A percentile compares a stretch with the other conserved stretches of the same genome.
These are phyloP conservation scores for Hydrozoanthus gracilis DNA, from an alignment of 92 coral and sea anemone species.

Conservation along the genomic window DNA sequence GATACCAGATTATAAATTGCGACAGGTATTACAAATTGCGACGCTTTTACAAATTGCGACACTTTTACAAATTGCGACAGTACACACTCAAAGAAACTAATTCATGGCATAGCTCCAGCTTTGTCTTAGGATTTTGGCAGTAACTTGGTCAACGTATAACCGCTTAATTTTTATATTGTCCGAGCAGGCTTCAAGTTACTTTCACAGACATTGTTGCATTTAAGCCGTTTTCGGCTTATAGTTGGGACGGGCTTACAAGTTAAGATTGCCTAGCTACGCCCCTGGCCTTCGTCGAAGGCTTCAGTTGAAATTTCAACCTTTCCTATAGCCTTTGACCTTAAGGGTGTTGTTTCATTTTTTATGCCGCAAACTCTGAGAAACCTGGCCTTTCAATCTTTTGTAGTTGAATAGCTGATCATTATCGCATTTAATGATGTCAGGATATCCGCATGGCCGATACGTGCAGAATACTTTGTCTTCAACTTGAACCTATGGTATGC, in stretches of 20 bases:
- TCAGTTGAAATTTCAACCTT: conserved; percentile 17
- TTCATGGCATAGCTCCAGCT: no score
- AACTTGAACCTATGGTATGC: conserved; percentile 26
- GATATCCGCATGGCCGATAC: conserved; percentile 15
- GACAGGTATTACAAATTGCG: no score
- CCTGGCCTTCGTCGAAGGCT: no score
- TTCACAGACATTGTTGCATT: no score
- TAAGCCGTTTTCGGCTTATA: no score
- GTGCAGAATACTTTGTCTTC: conserved; percentile 45
- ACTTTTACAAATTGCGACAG: no score
- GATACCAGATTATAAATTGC: no score
- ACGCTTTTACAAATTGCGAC: no score
- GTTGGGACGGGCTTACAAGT: background rate
- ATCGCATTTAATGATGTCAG: conserved; percentile 46
- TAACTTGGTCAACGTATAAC: conserved; percentile 28
- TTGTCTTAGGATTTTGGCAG: conserved; percentile 36
- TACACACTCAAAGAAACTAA: conserved; percentile 43
- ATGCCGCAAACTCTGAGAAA: conserved; percentile 25
- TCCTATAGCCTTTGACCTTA: conserved; percentile 24
- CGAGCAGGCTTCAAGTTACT: no score
- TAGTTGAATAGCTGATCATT: conserved; percentile 52
- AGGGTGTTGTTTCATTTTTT: conserved; percentile 25
- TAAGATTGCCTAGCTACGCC: no score
- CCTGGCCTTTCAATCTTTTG: conserved; percentile 27
- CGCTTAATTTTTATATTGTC: no score